Evolutionary conservation across 2,797 vertebrate genomes (phyloP).

Genomic region (Poliocrania exsul): DNA sequence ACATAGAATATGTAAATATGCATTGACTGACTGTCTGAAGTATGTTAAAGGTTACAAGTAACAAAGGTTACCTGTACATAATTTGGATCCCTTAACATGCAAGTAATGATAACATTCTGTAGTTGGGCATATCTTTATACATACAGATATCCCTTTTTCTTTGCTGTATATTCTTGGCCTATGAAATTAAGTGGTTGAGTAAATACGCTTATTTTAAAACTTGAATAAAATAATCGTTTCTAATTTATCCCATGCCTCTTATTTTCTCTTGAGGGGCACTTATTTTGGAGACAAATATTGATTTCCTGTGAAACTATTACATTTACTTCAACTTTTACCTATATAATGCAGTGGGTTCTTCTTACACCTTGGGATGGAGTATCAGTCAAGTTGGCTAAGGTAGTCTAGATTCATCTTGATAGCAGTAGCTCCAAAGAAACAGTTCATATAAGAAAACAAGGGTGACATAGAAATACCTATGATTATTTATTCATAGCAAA

Average conservation of each 20-base stretch:
- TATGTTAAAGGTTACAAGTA: neutral
- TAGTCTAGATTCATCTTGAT: neutral
- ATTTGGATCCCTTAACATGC: neutral
- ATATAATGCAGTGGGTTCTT: neutral
- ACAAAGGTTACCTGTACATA: neutral
- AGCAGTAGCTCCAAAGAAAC: neutral
- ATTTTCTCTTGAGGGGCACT: neutral
- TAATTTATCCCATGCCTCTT: neutral
- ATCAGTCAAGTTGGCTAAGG: neutral
- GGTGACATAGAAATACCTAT: neutral
- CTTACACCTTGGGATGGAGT: neutral
- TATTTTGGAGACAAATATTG: neutral
- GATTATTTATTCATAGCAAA: neutral
- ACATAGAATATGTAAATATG: neutral
- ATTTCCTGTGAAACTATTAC: neutral
- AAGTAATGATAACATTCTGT: neutral
- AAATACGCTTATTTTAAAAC: neutral
- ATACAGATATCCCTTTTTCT: neutral
- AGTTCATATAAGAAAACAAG: neutral
- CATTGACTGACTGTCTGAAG: neutral
- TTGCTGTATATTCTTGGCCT: neutral
- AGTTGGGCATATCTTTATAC: neutral
- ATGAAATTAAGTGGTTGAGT: neutral
- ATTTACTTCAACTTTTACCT: neutral
- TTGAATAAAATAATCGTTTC: neutral